Percentiles rank a stretch among this genome's conserved stretches.
Evolutionary conservation across 2,797 vertebrate genomes (phyloP).

Genomic region (Pantherophis vulpinus): DNA sequence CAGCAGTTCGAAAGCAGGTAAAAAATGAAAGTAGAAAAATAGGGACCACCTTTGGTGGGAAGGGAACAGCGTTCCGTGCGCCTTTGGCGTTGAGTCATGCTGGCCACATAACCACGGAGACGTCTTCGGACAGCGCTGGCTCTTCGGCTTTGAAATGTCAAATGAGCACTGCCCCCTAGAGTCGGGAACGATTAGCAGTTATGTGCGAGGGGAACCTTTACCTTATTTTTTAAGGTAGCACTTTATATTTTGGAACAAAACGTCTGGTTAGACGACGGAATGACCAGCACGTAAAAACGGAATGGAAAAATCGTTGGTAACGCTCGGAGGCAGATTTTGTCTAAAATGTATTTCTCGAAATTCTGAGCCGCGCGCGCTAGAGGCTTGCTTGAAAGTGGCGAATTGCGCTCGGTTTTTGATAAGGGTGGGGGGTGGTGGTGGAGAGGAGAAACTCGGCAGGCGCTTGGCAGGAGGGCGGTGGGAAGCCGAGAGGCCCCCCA

Average conservation of each 20-base stretch:
- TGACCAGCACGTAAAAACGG: neutral
- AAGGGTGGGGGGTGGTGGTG: accelerated
- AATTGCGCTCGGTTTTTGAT: neutral
- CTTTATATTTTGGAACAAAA: slow-evolving; percentile 1
- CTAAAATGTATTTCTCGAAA: neutral
- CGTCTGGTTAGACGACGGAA: slow-evolving; percentile 7
- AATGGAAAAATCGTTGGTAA: neutral
- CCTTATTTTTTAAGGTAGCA: neutral
- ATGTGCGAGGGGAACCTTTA: too few species aligned
- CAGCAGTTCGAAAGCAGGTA: too few species aligned
- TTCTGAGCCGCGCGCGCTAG: neutral
- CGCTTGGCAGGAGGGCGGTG: neutral
- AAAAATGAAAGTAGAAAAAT: too few species aligned
- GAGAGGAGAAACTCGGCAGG: neutral
- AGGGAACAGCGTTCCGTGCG: too few species aligned
- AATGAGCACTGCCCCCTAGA: too few species aligned
- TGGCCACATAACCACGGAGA: too few species aligned
- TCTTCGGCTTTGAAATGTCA: too few species aligned
- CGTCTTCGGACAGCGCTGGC: too few species aligned
- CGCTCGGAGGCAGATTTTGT: slow-evolving; percentile 7
- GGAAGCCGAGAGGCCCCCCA: too few species aligned
- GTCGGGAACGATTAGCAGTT: too few species aligned
- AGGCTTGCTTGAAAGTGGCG: neutral
- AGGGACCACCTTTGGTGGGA: too few species aligned
- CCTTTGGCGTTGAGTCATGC: too few species aligned